Conservation (phyloP, 2,888 invertebrate species). For the Caenorhabditis drosophilae region DNA sequence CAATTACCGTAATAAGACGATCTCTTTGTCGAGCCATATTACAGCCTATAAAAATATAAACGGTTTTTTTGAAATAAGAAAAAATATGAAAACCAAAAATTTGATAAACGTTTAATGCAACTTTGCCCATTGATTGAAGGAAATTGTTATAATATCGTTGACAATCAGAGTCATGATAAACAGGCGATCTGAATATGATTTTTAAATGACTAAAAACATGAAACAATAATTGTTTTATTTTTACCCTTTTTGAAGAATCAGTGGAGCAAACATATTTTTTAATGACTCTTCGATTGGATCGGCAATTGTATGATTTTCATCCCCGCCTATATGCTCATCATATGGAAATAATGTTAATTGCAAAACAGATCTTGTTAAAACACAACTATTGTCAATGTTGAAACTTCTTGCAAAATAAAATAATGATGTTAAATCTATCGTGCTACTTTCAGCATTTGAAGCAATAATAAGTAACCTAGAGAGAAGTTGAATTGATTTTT, state of each 20-base stretch:
- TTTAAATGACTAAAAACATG: too few relatives aligned
- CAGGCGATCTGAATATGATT: too few relatives aligned
- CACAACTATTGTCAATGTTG: slow-evolving; percentile 74
- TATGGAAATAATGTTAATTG: slow-evolving; percentile 40
- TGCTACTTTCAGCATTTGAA: not conserved
- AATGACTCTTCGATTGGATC: slow-evolving; percentile 21
- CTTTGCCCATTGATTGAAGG: slow-evolving; percentile 9
- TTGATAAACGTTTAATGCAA: slow-evolving; percentile 10
- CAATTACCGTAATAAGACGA: slow-evolving; percentile 85
- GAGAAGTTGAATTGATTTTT: not conserved
- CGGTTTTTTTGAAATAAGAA: too few relatives aligned
- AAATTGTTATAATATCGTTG: slow-evolving; percentile 4
- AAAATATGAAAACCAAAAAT: too few relatives aligned
- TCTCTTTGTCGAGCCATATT: slow-evolving; percentile 93
- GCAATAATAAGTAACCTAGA: slow-evolving; percentile 6
- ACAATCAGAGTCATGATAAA: slow-evolving; percentile 3
- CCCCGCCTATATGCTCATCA: slow-evolving; percentile 41
- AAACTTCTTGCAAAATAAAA: slow-evolving; percentile 31
- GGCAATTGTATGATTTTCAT: slow-evolving; percentile 3
- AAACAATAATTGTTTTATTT: too few relatives aligned
- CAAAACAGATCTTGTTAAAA: slow-evolving; percentile 86
- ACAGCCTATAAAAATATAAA: slow-evolving; percentile 80
- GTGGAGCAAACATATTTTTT: slow-evolving; percentile 15
- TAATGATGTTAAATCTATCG: slow-evolving; percentile 14
- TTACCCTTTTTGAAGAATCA: slow-evolving; percentile 5